Evolutionary conservation across 2,797 vertebrate genomes (phyloP).

Genomic region (Gallinago stenura): DNA sequence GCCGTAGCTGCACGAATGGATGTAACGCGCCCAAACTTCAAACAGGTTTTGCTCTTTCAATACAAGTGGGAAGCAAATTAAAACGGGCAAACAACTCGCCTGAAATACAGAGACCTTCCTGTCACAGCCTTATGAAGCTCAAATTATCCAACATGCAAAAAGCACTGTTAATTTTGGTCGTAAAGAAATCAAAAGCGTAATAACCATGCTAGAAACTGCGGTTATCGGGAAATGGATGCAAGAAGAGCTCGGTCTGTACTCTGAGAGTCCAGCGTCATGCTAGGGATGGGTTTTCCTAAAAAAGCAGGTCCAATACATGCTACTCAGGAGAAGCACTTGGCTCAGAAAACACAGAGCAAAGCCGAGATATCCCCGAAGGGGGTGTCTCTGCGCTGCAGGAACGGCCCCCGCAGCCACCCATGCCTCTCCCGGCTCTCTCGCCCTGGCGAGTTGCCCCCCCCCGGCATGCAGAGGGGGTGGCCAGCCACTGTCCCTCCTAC

Average conservation of each 20-base stretch:
- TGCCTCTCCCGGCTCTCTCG: constrained; percentile 79
- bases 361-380: constrained; percentile 57
- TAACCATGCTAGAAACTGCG: constrained; percentile 62
- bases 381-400: constrained; percentile 35
- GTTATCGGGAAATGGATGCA: constrained; percentile 51
- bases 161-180: constrained; percentile 66
- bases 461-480: constrained; percentile 85
- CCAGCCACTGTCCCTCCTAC: constrained; percentile 82
- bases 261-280: constrained; percentile 56
- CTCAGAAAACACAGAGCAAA: constrained; percentile 73
- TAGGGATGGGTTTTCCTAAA: constrained; percentile 39
- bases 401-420: constrained; percentile 65
- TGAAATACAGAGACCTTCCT: constrained; percentile 41
- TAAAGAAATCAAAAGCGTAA: constrained; percentile 76
- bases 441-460: constrained; percentile 77
- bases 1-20: constrained; percentile 40
- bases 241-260: constrained; percentile 60
- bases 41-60: constrained; percentile 42
- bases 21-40: background rate
- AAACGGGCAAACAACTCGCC: constrained; percentile 54
- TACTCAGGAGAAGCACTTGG: constrained; percentile 69
- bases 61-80: constrained; percentile 65
- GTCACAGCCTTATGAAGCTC: constrained; percentile 53
- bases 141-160: constrained; percentile 78
- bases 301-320: constrained; percentile 59